phyloP scores from a whole-genome alignment of 1,140 invertebrate genomes.

The Lithobius niger region DNA sequence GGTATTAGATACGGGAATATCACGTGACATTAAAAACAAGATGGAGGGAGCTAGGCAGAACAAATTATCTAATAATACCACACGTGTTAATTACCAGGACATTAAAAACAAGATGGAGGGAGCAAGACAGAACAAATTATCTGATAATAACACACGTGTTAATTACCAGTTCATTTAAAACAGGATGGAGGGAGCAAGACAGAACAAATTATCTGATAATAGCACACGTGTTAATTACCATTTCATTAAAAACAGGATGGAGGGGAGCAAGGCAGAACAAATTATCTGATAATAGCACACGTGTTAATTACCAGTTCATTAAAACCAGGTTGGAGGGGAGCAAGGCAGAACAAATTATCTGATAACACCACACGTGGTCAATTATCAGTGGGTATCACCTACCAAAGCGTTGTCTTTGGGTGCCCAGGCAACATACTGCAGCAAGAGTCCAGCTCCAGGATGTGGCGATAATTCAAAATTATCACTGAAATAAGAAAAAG shows the following conservation, averaged over 20 bases:
- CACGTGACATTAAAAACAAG: no score
- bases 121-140: no score
- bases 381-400: background rate
- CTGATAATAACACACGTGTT: no score
- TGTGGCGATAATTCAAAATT: background rate
- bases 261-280: background rate
- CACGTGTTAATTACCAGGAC: no score
- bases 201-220: background rate
- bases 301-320: no score
- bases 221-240: background rate
- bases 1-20: no score
- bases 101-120: no score
- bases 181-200: background rate
- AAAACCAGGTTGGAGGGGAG: no score
- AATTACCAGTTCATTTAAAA: background rate
- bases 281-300: background rate
- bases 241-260: background rate
- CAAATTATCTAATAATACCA: no score
- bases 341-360: background rate
- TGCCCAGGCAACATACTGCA: conserved; percentile 51
- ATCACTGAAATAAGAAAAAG: background rate
- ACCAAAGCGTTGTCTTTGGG: conserved; percentile 48
- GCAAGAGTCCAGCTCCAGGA: conserved; percentile 14
- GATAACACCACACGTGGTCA: background rate
- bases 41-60: no score